These are phyloP conservation scores for Procavia capensis DNA, from an alignment of 2,113 vertebrate genomes.

Conservation along the genomic window DNA sequence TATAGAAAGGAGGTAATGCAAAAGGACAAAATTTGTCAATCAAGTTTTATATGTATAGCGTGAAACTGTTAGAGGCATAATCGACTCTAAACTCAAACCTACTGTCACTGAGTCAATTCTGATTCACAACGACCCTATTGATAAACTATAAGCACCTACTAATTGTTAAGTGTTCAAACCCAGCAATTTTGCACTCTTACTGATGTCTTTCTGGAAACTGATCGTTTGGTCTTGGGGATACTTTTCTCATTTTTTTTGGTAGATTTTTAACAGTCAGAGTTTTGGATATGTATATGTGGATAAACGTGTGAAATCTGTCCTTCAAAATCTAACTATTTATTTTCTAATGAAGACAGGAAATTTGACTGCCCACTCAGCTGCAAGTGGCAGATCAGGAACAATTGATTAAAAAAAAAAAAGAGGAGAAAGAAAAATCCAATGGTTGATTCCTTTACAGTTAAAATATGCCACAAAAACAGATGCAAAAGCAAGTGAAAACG, in stretches of 20 bases:
- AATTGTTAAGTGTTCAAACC: neutral
- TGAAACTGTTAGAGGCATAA: neutral
- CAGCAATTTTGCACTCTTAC: neutral
- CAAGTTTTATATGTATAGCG: neutral
- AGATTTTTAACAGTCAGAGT: neutral
- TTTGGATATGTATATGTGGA: neutral
- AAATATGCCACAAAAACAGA: neutral
- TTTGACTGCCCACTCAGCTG: constrained; percentile 2
- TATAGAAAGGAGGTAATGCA: neutral
- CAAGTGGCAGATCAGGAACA: neutral
- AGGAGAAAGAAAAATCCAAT: neutral
- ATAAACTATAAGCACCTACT: neutral
- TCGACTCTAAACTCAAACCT: no score
- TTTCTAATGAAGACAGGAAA: constrained; percentile 25
- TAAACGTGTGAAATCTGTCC: neutral
- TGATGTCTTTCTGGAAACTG: neutral
- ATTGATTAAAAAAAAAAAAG: neutral
- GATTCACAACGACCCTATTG: no score
- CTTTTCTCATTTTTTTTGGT: neutral
- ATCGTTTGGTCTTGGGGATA: neutral
- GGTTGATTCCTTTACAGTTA: neutral
- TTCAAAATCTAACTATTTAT: constrained; percentile 29
- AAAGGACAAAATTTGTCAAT: neutral
- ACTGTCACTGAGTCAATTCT: no score
- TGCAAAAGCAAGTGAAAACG: neutral